Percentiles rank a stretch among this genome's conserved stretches.
These are phyloP conservation scores for Agraylea sexmaculata DNA, from an alignment of 1,140 invertebrate genomes.

Conservation along the genomic window DNA sequence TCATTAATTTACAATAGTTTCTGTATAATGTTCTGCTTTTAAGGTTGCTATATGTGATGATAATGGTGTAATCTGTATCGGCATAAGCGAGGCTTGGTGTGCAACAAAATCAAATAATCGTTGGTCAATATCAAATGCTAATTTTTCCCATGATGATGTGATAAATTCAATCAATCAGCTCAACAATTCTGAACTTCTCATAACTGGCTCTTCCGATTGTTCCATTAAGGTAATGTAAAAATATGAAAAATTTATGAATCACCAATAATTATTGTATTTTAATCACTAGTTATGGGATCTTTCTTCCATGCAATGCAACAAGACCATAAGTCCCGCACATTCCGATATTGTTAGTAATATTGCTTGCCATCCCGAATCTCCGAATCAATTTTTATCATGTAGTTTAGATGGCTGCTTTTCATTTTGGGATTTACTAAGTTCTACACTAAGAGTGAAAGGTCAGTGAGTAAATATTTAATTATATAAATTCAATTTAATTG, in stretches of 20 bases:
- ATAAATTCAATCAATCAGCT: no score
- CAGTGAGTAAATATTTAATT: slow-evolving; percentile 1
- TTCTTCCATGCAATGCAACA: slow-evolving; percentile 8
- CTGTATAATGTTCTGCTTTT: slow-evolving; percentile 2
- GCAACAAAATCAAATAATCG: no score
- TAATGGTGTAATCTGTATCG: slow-evolving; percentile 30
- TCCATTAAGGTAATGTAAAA: slow-evolving; percentile 31
- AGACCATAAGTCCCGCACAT: slow-evolving; percentile 14
- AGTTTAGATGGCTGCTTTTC: slow-evolving; percentile 19
- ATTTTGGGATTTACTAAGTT: slow-evolving; percentile 14
- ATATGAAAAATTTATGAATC: slow-evolving; percentile 1
- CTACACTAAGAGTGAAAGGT: slow-evolving; percentile 12
- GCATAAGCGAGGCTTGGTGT: slow-evolving; percentile 20
- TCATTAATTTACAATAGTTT: slow-evolving; percentile 4
- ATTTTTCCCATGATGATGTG: slow-evolving; percentile 32
- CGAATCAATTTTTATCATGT: slow-evolving; percentile 12
- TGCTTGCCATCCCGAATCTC: slow-evolving; percentile 6
- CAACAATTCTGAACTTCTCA: no score
- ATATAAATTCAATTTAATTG: neutral
- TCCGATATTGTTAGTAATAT: slow-evolving; percentile 14
- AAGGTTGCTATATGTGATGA: slow-evolving; percentile 35
- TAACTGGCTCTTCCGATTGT: slow-evolving; percentile 33
- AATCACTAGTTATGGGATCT: slow-evolving; percentile 19
- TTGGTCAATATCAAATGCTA: slow-evolving; percentile 27
- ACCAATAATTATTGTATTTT: slow-evolving; percentile 6